phyloP scores from a whole-genome alignment of 2,113 vertebrate species.

The Lynx canadensis region DNA sequence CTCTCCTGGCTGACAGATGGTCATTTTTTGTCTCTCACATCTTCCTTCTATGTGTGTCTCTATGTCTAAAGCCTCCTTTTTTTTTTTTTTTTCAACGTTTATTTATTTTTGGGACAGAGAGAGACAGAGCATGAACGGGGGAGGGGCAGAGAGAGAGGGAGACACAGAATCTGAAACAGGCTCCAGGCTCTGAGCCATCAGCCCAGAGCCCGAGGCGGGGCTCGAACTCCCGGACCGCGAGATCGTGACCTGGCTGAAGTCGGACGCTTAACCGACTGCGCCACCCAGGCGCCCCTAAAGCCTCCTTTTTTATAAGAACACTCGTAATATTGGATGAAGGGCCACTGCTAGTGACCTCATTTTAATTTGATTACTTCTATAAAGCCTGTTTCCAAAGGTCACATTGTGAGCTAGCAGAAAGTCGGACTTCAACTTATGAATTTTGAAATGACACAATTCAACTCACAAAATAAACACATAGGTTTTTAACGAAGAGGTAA shows the following conservation, averaged over 20 bases:
- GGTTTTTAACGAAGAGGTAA: neutral
- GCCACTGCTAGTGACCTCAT: neutral
- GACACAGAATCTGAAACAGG: no score
- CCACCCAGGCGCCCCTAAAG: no score
- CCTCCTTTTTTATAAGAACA: neutral
- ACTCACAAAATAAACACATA: neutral
- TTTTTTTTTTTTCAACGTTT: no score
- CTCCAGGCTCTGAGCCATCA: no score
- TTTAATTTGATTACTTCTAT: neutral
- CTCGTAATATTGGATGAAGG: neutral
- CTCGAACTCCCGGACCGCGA: no score
- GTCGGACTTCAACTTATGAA: neutral
- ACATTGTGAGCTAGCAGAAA: neutral
- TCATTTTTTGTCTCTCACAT: neutral
- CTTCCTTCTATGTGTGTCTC: neutral
- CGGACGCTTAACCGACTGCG: no score
- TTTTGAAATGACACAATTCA: neutral
- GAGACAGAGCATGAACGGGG: no score
- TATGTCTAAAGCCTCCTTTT: neutral
- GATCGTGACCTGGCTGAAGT: no score
- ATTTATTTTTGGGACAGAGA: no score
- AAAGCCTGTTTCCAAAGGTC: neutral
- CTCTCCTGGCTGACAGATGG: neutral
- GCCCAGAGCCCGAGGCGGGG: no score
- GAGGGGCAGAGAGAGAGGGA: no score